phyloP scores from a whole-genome alignment of 2,888 invertebrate species.

The Zygaena filipendulae region DNA sequence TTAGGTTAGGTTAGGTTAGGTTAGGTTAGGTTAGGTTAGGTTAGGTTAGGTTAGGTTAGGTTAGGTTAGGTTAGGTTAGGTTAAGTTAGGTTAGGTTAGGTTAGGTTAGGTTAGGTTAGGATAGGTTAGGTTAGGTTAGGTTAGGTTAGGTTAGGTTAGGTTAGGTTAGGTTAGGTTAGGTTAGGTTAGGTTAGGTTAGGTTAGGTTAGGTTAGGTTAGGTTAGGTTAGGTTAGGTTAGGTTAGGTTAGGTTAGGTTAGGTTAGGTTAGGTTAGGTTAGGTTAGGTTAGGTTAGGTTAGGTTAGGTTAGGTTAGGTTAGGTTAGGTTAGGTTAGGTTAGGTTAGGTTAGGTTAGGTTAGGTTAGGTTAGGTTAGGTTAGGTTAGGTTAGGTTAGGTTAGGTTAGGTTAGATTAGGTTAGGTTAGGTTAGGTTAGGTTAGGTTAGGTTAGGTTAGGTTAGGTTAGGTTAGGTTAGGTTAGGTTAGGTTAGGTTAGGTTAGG shows the following conservation, averaged over 20 bases:
- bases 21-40: slow-evolving; percentile 9
- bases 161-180: slow-evolving; percentile 9
- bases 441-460: slow-evolving; percentile 18
- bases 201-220: slow-evolving; percentile 7
- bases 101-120: slow-evolving; percentile 9
- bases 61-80: slow-evolving; percentile 8
- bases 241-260: slow-evolving; percentile 4
- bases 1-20: slow-evolving; percentile 8
- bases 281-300: slow-evolving; percentile 21
- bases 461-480: slow-evolving; percentile 17
- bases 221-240: slow-evolving; percentile 5
- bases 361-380: slow-evolving; percentile 17
- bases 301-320: slow-evolving; percentile 21
- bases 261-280: slow-evolving; percentile 15
- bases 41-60: slow-evolving; percentile 9
- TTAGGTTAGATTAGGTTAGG: slow-evolving; percentile 17
- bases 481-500: slow-evolving; percentile 17
- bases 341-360: slow-evolving; percentile 14
- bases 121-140: slow-evolving; percentile 7
- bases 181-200: slow-evolving; percentile 8
- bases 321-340: slow-evolving; percentile 17
- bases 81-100: slow-evolving; percentile 8
- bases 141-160: slow-evolving; percentile 9
- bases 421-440: slow-evolving; percentile 18
- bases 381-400: slow-evolving; percentile 17